A percentile compares a stretch with the other conserved stretches of the same genome.
Conservation (phyloP, 1,140 invertebrate genomes). For the Penaeus japonicus region DNA sequence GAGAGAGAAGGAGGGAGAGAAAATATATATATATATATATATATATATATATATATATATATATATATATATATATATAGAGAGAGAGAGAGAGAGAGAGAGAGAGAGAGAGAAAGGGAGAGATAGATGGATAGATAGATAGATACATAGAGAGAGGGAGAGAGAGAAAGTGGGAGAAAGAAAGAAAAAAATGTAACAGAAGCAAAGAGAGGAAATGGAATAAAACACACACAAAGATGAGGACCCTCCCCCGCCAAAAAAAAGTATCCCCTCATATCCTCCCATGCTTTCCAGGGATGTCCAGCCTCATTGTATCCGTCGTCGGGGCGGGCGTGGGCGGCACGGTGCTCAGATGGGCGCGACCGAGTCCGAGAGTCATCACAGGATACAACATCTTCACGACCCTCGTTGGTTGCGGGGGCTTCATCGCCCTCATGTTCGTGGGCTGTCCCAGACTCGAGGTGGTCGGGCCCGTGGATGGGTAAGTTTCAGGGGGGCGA, state of each 20-base stretch:
- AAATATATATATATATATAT: too few relatives aligned
- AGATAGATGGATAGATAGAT: not conserved
- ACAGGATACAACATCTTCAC: conserved; percentile 48
- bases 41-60: too few relatives aligned
- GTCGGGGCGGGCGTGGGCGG: conserved; percentile 38
- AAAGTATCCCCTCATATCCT: not conserved
- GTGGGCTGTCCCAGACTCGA: conserved; percentile 38
- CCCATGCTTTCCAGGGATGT: not conserved
- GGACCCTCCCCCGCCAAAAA: not conserved
- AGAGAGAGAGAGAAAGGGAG: not conserved
- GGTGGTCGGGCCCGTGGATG: conserved; percentile 35
- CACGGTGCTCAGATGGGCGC: conserved; percentile 34
- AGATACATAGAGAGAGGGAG: not conserved
- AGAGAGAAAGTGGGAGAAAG: not conserved
- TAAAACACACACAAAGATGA: not conserved
- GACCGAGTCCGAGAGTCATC: conserved; percentile 33
- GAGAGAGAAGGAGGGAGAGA: not conserved
- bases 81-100: not conserved
- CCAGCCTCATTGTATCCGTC: conserved; percentile 41
- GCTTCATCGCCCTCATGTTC: conserved; percentile 40
- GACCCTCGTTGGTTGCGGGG: not conserved
- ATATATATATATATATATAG: conserved; percentile 1
- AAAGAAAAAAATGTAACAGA: not conserved
- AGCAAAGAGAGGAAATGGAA: not conserved
- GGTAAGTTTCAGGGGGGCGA: not conserved